Percentiles rank a stretch among this genome's conserved stretches.
Evolutionary conservation across 23 tunicate species (phyloP).

Genomic region (Botrylloides violaceus): DNA sequence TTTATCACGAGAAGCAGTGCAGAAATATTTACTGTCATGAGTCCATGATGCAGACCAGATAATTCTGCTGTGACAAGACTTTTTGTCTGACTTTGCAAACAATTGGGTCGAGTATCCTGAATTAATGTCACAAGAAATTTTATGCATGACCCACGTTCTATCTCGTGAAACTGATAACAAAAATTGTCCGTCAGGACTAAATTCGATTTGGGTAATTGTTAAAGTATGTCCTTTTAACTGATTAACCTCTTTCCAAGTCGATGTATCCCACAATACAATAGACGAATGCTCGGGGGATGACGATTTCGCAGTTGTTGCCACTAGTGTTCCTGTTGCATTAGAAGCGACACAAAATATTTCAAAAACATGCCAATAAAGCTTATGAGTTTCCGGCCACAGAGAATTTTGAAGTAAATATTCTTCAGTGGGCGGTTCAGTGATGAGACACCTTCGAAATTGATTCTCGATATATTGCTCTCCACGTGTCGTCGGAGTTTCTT

Average conservation of each 20-base stretch:
- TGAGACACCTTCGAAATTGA: conserved; percentile 39
- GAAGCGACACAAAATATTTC: conserved; percentile 84
- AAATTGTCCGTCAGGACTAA: conserved; percentile 55
- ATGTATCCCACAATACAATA: conserved; percentile 47
- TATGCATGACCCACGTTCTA: conserved; percentile 68
- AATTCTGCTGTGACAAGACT: conserved; percentile 70
- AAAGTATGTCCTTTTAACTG: conserved; percentile 54
- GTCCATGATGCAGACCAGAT: conserved; percentile 97
- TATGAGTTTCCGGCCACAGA: conserved; percentile 88
- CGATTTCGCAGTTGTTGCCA: conserved; percentile 92
- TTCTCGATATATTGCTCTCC: conserved; percentile 76
- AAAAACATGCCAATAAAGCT: conserved; percentile 91
- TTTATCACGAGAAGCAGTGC: conserved; percentile 87
- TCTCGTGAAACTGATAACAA: conserved; percentile 89
- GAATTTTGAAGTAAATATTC: conserved; percentile 91
- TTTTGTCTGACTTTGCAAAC: conserved; percentile 54
- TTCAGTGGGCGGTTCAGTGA: conserved; percentile 79
- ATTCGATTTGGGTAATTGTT: conserved; percentile 89
- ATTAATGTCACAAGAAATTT: conserved; percentile 1
- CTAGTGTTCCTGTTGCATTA: conserved; percentile 38
- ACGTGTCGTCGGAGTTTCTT: conserved; percentile 24
- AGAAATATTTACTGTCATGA: conserved; percentile 42
- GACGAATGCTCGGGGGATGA: conserved; percentile 64
- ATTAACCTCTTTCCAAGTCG: conserved; percentile 39
- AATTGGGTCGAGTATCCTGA: not conserved